Evolutionary conservation across 2,113 vertebrate species (phyloP).

Genomic region (Oreochromis aureus): DNA sequence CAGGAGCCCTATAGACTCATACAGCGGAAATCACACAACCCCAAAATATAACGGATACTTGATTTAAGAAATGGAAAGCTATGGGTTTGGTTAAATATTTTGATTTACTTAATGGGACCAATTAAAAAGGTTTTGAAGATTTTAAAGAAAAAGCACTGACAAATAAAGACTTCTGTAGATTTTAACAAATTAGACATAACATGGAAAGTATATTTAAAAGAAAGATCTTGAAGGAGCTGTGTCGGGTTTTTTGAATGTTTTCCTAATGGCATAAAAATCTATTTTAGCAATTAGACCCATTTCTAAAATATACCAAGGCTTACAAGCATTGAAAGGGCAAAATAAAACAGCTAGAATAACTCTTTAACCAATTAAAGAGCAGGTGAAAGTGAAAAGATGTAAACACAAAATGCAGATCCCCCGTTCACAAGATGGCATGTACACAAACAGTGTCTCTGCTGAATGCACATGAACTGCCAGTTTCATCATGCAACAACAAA

Average conservation of each 20-base stretch:
- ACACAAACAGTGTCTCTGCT: background rate
- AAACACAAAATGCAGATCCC: background rate
- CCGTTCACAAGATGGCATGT: background rate
- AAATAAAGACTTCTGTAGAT: too few species aligned
- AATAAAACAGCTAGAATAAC: background rate
- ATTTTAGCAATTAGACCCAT: background rate
- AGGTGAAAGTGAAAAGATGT: background rate
- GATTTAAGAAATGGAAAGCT: background rate
- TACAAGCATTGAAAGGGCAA: background rate
- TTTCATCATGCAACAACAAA: fast-evolving
- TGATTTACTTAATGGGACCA: background rate
- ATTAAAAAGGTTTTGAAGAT: background rate
- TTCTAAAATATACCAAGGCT: background rate
- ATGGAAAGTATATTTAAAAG: background rate
- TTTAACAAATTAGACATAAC: background rate
- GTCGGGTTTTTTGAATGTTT: background rate
- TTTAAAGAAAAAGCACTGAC: too few species aligned
- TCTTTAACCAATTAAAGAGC: background rate
- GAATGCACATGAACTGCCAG: background rate
- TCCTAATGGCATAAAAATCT: background rate
- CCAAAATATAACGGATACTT: background rate
- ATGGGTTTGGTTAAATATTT: background rate
- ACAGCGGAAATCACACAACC: background rate
- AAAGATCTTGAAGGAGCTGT: background rate
- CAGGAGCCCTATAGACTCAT: background rate